These are phyloP conservation scores for Anguilla anguilla DNA, from an alignment of 2,797 vertebrate species.

Conservation along the genomic window DNA sequence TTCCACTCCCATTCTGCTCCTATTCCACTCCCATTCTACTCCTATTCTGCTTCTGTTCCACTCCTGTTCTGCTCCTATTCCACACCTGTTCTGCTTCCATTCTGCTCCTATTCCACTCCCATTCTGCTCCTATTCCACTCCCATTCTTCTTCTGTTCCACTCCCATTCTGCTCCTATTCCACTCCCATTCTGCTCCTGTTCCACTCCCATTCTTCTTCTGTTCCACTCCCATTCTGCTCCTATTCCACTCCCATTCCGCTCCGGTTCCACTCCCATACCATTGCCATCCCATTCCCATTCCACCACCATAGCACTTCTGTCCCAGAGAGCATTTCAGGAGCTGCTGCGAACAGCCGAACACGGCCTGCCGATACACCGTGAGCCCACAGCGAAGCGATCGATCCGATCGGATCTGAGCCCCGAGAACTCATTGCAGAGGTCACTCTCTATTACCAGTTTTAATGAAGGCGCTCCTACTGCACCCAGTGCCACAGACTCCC, in stretches of 20 bases:
- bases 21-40: too few relatives aligned
- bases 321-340: not conserved
- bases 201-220: too few relatives aligned
- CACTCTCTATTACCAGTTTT: conserved; percentile 56
- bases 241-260: not conserved
- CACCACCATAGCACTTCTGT: not conserved
- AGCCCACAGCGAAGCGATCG: conserved; percentile 46
- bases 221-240: not conserved
- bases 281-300: not conserved
- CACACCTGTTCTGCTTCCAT: not conserved
- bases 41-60: not conserved
- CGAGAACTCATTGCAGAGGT: conserved; percentile 63
- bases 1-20: not conserved
- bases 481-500: conserved; percentile 27
- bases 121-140: not conserved
- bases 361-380: not conserved
- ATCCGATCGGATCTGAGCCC: conserved; percentile 58
- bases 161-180: not conserved
- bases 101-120: not conserved
- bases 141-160: not conserved
- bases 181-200: not conserved
- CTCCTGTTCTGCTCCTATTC: not conserved
- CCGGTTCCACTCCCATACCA: not conserved
- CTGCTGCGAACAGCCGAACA: not conserved
- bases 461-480: conserved; percentile 54